Conservation (phyloP, 1,140 invertebrate species). For the Epicauta chinensis region DNA sequence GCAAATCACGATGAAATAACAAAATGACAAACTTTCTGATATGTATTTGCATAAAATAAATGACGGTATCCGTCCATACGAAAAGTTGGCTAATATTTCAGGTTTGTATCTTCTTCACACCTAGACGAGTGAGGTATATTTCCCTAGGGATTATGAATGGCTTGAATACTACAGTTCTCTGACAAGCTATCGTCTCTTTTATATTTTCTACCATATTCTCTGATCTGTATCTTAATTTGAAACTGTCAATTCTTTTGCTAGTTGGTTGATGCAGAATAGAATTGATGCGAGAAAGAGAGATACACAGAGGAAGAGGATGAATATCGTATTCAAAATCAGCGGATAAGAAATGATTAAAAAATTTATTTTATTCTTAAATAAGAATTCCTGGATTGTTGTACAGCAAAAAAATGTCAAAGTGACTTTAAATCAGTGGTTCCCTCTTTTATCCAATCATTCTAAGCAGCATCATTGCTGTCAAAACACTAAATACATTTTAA, state of each 20-base stretch:
- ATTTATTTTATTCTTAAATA: no score
- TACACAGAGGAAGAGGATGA: no score
- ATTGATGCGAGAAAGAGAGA: conserved; percentile 8
- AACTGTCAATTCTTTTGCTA: conserved; percentile 33
- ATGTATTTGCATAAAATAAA: conserved; percentile 41
- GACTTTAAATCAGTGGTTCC: no score
- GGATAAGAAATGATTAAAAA: no score
- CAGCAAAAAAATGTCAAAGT: no score
- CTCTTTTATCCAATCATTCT: no score
- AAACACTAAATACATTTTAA: conserved; percentile 39
- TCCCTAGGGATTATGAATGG: conserved; percentile 32
- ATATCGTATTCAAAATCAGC: no score
- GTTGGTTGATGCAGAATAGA: conserved; percentile 7
- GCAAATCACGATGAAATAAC: conserved; percentile 12
- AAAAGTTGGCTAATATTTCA: conserved; percentile 46
- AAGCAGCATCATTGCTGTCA: conserved; percentile 26
- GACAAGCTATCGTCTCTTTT: conserved; percentile 30
- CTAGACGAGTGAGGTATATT: conserved; percentile 35
- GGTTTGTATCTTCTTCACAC: conserved; percentile 33
- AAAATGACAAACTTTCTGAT: conserved; percentile 34
- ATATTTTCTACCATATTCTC: conserved; percentile 26
- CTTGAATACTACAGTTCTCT: conserved; percentile 13
- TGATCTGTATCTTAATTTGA: conserved; percentile 37
- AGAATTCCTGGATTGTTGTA: no score
- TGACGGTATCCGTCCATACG: conserved; percentile 43